Base-by-base conservation (phyloP, 1,140 invertebrate species). In the Meloidogyne hapla region DNA sequence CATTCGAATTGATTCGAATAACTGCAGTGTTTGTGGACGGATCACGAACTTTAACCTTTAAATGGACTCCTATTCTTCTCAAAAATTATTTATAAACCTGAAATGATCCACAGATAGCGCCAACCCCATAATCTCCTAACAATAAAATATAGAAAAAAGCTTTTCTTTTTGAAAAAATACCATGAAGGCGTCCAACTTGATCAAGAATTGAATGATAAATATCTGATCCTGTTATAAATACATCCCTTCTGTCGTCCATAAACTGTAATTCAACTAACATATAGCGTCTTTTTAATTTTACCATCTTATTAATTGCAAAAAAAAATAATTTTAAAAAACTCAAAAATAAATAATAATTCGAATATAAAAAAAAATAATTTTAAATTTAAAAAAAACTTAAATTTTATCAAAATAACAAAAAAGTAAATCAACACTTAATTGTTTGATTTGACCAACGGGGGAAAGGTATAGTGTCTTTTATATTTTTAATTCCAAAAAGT, bases 391-490 rank as follows among this genome's bases (percentile, higher is more conserved):
- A n/a, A n/a, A 6, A 33, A 6, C 33, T 33, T 33, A 33, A n/a
- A n/a, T n/a, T n/a, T 56, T 56, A 56, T n/a, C 48, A 56, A n/a
- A 56, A 18, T 48, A 42, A 42, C 6, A 56, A 56, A 45, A n/a
- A 56, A 56, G 18, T 56, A 1, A 6, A n/a, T 56, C n/a, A 56
- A 21, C 48, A 56, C n/a, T 56, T 56, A n/a, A 56, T 56, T 56
- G 48, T 56, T 56, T 56, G 48, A 2, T 56, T 56, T 13, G 48
- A 91, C 91, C 92, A 95, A 80, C 95, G 90, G 13, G 95, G 95
- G 89, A 96, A 98, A n/a, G 94, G 92, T 84, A 95, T 91, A 10
- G 92, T 92, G 87, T 98, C 95, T 89, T 93, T 94, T 77, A 98
- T 96, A 88, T 95, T 97, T 33, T 88, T 85, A 61, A 94, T 91